Evolutionary conservation across 2,888 invertebrate genomes (phyloP), one percentile per base, ranked within the genome.

Genomic region (Malthinus flaveolus): DNA sequence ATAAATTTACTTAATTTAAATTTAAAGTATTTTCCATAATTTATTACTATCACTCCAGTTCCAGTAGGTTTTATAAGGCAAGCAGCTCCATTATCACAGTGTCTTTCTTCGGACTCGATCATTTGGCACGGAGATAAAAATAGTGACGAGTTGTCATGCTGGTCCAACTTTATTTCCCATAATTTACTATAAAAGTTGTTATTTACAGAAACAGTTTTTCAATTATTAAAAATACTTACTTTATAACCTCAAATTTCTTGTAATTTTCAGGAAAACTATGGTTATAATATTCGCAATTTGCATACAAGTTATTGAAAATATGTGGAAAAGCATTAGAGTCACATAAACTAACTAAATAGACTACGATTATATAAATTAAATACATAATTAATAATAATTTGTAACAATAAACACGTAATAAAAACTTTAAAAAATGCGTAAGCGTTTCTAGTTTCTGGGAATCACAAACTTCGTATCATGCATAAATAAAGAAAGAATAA

Each of bases 11-110:
- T 47, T 12, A 12, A 9, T 10, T 11, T 50, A 32, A 54, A 54
- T 4, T 15, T 23, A 42, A 59, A 59, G 12, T 13, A 46, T 23
- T 34, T 8, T 7, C 59, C 59, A 34, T 39, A 49, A 50, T 59
- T 59, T 37, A 46, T 23, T 23, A 46, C 12, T 23, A 23, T 23
- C 23, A 23, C 23, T 23, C 23, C 23, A 3, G 23, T 23, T 23
- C 23, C 23, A 3, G 23, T 23, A 23, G 23, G 23, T 5, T 2
- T 23, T 49, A 33, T 7, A 3, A 50, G 4, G 31, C 59, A 59
- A 11, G 31, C 12, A 3, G 59, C 37, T 13, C 36, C 9, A 15
- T 13, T 5, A 47, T 34, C 39, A 42, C 59, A 59, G n/a, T 36
- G 7, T 5, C 11, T 39, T n/a, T 10, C 15, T 10, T 10, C 11